These are phyloP conservation scores for Crenuchus spilurus DNA, from an alignment of 2,797 vertebrate species.

Conservation along the genomic window DNA sequence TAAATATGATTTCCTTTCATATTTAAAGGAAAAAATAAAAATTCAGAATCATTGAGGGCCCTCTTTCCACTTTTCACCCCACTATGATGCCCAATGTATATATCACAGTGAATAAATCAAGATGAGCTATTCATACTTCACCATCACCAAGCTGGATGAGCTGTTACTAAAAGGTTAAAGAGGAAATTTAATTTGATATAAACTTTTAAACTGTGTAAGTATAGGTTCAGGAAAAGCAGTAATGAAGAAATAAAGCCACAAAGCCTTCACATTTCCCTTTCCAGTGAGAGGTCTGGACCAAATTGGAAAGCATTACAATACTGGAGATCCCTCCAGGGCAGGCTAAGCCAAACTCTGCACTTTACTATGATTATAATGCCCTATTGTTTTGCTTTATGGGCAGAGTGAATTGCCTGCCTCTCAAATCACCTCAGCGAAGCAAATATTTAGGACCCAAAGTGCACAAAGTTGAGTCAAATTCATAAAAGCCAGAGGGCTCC, in stretches of 20 bases:
- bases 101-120: neutral
- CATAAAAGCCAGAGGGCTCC: constrained; percentile 59
- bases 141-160: neutral
- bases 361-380: constrained; percentile 56
- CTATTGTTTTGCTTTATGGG: constrained; percentile 55
- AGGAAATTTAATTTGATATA: neutral
- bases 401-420: constrained; percentile 49
- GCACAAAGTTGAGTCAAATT: constrained; percentile 46
- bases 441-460: constrained; percentile 46
- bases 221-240: constrained; percentile 10
- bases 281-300: constrained; percentile 29
- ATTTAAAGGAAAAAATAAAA: too few relatives aligned
- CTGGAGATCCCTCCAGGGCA: constrained; percentile 32
- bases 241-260: constrained; percentile 25
- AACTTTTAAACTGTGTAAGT: neutral
- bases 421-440: constrained; percentile 54
- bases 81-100: too few relatives aligned
- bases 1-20: too few relatives aligned
- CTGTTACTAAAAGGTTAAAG: neutral
- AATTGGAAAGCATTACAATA: constrained; percentile 33
- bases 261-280: constrained; percentile 24
- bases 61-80: too few relatives aligned
- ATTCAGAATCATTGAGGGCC: too few relatives aligned
- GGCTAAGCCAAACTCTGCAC: constrained; percentile 31
- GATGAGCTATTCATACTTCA: neutral